phyloP scores from a whole-genome alignment of 92 coral and sea anemone species.

The Porites rus region DNA sequence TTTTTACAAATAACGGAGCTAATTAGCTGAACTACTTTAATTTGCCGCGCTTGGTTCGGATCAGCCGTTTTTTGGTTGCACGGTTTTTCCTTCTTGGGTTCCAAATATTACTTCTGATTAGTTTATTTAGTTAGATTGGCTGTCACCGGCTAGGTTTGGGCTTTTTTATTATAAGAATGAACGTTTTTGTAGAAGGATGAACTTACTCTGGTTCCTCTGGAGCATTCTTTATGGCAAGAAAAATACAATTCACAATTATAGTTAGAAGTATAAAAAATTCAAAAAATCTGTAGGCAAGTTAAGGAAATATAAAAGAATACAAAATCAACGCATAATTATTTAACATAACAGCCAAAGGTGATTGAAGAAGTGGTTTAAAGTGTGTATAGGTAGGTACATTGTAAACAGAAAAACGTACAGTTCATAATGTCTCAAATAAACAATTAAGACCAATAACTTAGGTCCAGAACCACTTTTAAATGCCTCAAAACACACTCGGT shows the following conservation, averaged over 20 bases:
- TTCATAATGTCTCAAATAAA: too few relatives aligned
- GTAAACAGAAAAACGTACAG: too few relatives aligned
- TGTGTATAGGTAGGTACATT: not conserved
- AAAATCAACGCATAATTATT: not conserved
- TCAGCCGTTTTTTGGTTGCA: not conserved
- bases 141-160: too few relatives aligned
- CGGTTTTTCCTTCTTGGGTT: too few relatives aligned
- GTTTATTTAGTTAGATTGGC: too few relatives aligned
- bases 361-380: not conserved
- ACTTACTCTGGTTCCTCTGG: slow-evolving; percentile 99
- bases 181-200: not conserved
- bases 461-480: too few relatives aligned
- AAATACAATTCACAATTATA: slow-evolving; percentile 92
- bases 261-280: slow-evolving; percentile 94
- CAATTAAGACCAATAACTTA: too few relatives aligned
- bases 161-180: too few relatives aligned
- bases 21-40: not conserved
- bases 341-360: not conserved
- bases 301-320: slow-evolving; percentile 43
- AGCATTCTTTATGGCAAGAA: slow-evolving; percentile 90
- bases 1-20: too few relatives aligned
- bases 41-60: not conserved
- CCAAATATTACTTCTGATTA: not conserved
- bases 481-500: too few relatives aligned
- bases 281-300: slow-evolving; percentile 75